These are phyloP conservation scores for Epiblema foenella DNA, from an alignment of 2,888 invertebrate species.

Conservation along the genomic window DNA sequence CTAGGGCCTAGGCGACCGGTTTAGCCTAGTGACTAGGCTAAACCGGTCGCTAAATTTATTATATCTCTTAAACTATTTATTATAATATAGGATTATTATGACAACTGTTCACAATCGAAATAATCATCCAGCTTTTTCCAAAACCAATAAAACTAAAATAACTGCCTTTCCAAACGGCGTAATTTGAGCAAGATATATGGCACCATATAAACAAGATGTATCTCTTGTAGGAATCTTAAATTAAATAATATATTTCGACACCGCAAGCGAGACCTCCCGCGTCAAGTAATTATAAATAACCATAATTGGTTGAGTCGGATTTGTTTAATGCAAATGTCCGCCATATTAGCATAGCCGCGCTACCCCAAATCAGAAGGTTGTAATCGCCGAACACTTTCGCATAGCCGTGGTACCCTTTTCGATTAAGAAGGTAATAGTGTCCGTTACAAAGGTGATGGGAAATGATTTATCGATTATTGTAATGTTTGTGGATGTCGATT, in stretches of 20 bases:
- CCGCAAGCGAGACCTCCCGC: conserved; percentile 63
- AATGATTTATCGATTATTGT: conserved; percentile 35
- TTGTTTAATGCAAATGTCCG: conserved; percentile 73
- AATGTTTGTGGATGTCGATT: conserved; percentile 16
- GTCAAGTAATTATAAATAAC: conserved; percentile 69
- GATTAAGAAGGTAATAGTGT: conserved; percentile 25
- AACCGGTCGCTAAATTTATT: too few relatives aligned
- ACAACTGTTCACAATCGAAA: neutral
- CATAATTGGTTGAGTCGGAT: conserved; percentile 69
- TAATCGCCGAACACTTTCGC: neutral
- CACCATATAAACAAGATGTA: conserved; percentile 21
- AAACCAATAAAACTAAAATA: conserved; percentile 11
- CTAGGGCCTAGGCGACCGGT: too few relatives aligned
- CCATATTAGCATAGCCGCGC: conserved; percentile 65
- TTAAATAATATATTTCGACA: conserved; percentile 48
- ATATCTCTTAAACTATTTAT: too few relatives aligned
- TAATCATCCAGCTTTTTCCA: neutral
- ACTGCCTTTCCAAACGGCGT: neutral
- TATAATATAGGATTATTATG: too few relatives aligned
- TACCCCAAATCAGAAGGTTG: neutral
- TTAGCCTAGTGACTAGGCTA: too few relatives aligned
- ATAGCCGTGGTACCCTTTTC: neutral
- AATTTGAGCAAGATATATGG: conserved; percentile 25
- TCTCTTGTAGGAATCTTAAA: conserved; percentile 36
- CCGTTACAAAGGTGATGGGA: conserved; percentile 48